These are phyloP conservation scores for Pangasius djambal DNA, from an alignment of 2,797 vertebrate genomes.

Conservation along the genomic window DNA sequence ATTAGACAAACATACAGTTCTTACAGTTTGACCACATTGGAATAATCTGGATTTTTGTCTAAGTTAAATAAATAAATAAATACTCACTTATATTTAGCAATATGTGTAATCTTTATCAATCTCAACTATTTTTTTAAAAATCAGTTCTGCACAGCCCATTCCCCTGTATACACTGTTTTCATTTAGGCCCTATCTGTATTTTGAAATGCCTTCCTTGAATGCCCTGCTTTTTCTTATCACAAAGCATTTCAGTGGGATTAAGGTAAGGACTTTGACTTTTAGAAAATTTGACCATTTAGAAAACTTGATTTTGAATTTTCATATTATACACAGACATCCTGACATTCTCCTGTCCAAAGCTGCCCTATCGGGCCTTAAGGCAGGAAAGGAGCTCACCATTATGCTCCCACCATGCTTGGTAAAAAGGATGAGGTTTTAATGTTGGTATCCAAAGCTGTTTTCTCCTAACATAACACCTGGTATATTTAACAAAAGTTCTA, in stretches of 20 bases:
- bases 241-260: neutral
- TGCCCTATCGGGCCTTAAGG: neutral
- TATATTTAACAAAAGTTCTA: conserved; percentile 12
- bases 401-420: neutral
- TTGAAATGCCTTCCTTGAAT: neutral
- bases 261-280: neutral
- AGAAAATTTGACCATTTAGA: neutral
- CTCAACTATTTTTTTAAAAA: neutral
- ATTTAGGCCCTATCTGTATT: neutral
- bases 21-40: neutral
- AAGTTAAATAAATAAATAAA: neutral
- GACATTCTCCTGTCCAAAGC: neutral
- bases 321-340: neutral
- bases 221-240: neutral
- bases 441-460: conserved; percentile 7
- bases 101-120: neutral
- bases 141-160: neutral
- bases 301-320: neutral
- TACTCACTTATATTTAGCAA: neutral
- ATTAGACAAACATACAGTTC: neutral
- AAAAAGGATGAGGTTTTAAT: conserved; percentile 12
- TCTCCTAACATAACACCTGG: conserved; percentile 5
- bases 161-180: neutral
- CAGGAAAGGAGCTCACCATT: conserved; percentile 12
- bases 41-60: neutral